phyloP scores from a whole-genome alignment of 1,140 invertebrate species.

The Eciton burchellii region DNA sequence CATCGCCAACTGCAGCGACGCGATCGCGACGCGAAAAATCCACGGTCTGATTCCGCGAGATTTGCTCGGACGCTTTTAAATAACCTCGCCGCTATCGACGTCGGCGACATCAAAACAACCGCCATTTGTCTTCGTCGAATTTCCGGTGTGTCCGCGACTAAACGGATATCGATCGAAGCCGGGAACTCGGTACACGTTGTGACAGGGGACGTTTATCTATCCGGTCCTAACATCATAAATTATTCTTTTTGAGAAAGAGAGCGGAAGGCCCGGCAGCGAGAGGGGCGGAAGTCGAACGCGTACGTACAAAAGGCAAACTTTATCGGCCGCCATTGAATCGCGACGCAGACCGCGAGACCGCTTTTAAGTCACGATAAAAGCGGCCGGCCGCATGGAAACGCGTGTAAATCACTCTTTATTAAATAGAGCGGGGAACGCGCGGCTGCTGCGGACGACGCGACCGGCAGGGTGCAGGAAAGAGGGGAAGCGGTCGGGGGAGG shows the following conservation, averaged over 20 bases:
- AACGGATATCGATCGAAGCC: conserved; percentile 25
- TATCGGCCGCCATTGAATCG: conserved; percentile 57
- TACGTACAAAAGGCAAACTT: conserved; percentile 59
- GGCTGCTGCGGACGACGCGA: conserved; percentile 49
- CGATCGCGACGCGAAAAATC: too few relatives aligned
- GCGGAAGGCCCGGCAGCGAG: background rate
- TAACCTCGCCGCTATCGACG: background rate
- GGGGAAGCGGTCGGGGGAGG: background rate
- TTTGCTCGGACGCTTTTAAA: background rate
- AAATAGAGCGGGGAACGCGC: conserved; percentile 75
- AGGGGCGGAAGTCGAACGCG: conserved; percentile 36
- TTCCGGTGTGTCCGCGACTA: background rate
- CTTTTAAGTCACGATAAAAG: conserved; percentile 62
- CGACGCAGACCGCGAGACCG: conserved; percentile 45
- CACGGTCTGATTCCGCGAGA: too few relatives aligned
- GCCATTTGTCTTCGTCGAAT: background rate
- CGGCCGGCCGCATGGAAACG: conserved; percentile 60
- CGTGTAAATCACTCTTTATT: conserved; percentile 77
- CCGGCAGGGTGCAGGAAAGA: background rate
- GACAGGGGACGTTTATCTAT: conserved; percentile 42
- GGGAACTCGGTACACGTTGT: conserved; percentile 2
- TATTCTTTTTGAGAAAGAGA: conserved; percentile 49
- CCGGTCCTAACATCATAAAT: conserved; percentile 43
- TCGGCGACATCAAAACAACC: background rate
- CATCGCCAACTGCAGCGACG: too few relatives aligned